Evolutionary conservation across 2,113 vertebrate species (phyloP).

Genomic region (Eulemur rufifrons): DNA sequence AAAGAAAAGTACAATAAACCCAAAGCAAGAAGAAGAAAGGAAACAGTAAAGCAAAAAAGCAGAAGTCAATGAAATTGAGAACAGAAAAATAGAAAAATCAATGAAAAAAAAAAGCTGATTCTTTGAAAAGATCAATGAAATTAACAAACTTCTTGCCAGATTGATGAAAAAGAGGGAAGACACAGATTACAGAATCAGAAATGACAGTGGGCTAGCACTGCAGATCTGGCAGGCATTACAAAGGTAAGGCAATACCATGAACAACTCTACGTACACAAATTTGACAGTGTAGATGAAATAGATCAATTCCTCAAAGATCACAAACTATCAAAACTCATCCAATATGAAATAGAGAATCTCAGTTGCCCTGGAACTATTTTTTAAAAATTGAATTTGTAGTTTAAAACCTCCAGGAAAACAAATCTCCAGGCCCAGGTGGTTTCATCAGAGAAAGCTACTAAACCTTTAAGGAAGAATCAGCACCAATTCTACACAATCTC

Average conservation of each 20-base stretch:
- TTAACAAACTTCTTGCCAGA: not conserved
- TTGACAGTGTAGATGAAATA: not conserved
- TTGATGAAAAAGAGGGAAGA: not conserved
- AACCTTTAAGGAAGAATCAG: not conserved
- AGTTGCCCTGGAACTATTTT: not conserved
- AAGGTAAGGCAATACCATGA: too few relatives aligned
- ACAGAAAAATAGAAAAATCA: not conserved
- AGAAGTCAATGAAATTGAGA: not conserved
- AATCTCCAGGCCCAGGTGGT: not conserved
- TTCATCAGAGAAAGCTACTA: not conserved
- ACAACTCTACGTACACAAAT: not conserved
- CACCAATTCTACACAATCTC: not conserved
- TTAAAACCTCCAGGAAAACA: not conserved
- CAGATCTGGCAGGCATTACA: not conserved
- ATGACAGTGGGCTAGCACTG: not conserved
- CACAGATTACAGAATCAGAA: not conserved
- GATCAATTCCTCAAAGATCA: not conserved
- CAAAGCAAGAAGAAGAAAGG: not conserved
- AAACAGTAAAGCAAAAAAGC: not conserved
- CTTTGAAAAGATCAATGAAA: not conserved
- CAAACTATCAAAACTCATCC: not conserved
- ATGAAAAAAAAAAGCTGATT: not conserved
- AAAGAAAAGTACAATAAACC: not conserved
- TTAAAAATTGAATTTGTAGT: not conserved
- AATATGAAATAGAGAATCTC: not conserved